Percentiles rank a stretch among this genome's conserved stretches.
Conservation (phyloP, 2,113 vertebrate genomes). For the Phaethornis superciliosus region DNA sequence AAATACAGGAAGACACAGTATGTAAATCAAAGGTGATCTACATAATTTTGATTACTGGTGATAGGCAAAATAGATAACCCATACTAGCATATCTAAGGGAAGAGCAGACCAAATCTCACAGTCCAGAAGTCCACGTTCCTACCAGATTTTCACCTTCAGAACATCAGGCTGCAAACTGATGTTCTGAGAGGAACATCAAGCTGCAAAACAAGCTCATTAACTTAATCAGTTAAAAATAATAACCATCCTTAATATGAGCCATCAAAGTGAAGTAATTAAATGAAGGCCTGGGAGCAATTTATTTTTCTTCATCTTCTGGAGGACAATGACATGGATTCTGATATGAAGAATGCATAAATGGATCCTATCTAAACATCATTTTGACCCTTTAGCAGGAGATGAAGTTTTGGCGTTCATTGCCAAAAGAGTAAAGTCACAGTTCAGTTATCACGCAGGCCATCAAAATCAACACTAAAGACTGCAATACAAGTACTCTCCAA, state of each 20-base stretch:
- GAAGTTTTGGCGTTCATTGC: not conserved
- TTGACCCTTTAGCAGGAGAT: not conserved
- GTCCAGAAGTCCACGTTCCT: not conserved
- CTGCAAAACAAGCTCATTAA: constrained; percentile 49
- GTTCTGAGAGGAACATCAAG: constrained; percentile 1
- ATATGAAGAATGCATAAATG: not conserved
- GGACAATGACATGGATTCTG: not conserved
- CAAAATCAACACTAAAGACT: not conserved
- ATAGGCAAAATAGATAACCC: constrained; percentile 3
- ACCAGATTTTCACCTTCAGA: constrained; percentile 46
- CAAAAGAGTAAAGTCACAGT: not conserved
- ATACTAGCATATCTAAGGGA: not conserved
- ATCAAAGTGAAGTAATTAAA: not conserved
- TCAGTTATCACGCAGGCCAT: not conserved
- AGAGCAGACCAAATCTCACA: not conserved
- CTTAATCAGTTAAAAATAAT: not conserved
- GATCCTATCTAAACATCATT: not conserved
- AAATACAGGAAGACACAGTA: not conserved
- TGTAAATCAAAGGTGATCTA: not conserved
- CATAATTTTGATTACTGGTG: not conserved
- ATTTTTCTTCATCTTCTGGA: not conserved
- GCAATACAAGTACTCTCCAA: not conserved
- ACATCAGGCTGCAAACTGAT: too few species aligned
- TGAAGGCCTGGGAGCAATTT: not conserved
- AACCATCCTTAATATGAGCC: not conserved